Base-by-base conservation (phyloP, 2,797 vertebrate genomes). In the Amazona ochrocephala region DNA sequence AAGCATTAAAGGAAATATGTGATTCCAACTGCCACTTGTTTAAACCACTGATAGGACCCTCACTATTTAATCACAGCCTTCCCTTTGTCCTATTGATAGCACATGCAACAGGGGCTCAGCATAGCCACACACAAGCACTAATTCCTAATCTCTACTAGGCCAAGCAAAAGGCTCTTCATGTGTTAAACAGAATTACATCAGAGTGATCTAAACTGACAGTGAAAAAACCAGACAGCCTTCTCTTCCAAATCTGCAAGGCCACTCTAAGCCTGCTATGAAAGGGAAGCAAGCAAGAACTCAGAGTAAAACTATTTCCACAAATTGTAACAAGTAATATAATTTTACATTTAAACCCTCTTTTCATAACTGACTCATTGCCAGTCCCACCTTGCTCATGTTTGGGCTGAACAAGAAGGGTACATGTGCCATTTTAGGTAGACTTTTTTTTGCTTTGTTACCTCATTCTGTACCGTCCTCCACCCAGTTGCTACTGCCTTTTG, bases 91-190 rank as follows among this genome's bases (percentile, higher is more conserved):
- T 94, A 88, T 88, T 96, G 91, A 92, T 76, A 94, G 91, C 73
- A 47, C 76, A 88, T 45, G 77, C 89, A 94, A 88, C 53, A 84
- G 71, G 51, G 94, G 91, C 94, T 97, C 93, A 93, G 15, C 83
- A 64, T 10, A 91, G 17, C 95, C 95, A 84, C 93, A 94, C 87
- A 81, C 92, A 82, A 91, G 90, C 85, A 79, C 89, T 95, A 96
- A 96, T 94, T 96, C 93, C 95, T 97, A 94, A 96, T 97, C 94
- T 95, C 95, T 86, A 84, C 90, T 37, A 87, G 91, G 93, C 89
- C 94, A 95, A 97, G 95, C 80, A 94, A 95, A 96, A 88, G 77
- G 90, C 91, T 91, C 95, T 96, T 79, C 87, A 48, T 96, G 87
- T 53, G 91, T 94, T 96, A 85, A 84, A 81, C 79, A 93, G 83